Conservation (phyloP, 2,888 invertebrate species). For the Fabriciana adippe region DNA sequence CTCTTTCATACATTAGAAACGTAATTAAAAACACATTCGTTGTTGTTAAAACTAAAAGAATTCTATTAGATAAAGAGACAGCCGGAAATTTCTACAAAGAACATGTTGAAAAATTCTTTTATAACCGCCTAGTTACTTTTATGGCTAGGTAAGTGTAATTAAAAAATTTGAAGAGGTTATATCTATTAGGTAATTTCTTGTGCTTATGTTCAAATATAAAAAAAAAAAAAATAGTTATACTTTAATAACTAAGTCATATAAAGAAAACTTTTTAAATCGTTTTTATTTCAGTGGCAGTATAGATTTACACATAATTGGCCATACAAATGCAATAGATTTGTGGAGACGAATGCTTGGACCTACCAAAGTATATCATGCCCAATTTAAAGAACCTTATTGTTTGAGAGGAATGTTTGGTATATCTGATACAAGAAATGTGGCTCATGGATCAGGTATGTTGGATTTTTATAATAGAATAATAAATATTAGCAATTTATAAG, state of each 20-base stretch:
- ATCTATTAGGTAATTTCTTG: conserved; percentile 6
- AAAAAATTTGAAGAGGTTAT: conserved; percentile 7
- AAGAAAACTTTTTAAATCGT: too few relatives aligned
- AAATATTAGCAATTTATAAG: too few relatives aligned
- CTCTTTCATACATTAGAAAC: conserved; percentile 85
- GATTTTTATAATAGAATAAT: not conserved
- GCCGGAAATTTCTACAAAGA: conserved; percentile 91
- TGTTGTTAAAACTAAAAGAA: conserved; percentile 86
- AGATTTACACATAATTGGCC: conserved; percentile 89
- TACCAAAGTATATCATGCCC: conserved; percentile 92
- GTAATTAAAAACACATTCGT: conserved; percentile 87
- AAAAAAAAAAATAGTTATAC: too few relatives aligned
- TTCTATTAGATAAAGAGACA: conserved; percentile 82
- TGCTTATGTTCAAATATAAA: not conserved
- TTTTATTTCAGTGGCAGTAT: conserved; percentile 87
- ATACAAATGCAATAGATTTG: conserved; percentile 87
- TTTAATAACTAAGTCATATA: too few relatives aligned
- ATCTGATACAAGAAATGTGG: conserved; percentile 96
- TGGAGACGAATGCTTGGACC: conserved; percentile 95
- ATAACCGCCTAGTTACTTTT: conserved; percentile 89
- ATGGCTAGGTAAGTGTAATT: conserved; percentile 86
- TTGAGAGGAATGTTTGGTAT: conserved; percentile 93
- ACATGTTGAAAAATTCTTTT: conserved; percentile 92
- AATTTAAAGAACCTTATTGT: conserved; percentile 88
- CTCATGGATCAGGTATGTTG: conserved; percentile 93